Percentiles rank a stretch among this genome's conserved stretches.
These are phyloP conservation scores for Macrosiphum euphorbiae DNA, from an alignment of 2,888 invertebrate species.

Conservation along the genomic window DNA sequence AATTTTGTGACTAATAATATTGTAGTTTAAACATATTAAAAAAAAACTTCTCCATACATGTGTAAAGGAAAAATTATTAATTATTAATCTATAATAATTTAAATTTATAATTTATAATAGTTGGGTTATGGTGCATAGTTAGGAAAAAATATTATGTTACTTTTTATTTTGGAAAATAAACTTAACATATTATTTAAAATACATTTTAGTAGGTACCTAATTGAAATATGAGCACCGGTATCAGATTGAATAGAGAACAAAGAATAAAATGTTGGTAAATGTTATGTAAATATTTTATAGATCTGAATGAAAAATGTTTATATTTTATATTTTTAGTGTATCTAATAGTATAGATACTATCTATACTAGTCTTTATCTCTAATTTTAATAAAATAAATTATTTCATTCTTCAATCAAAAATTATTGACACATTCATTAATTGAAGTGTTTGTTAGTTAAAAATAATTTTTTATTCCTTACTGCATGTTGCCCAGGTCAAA, in stretches of 20 bases:
- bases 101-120: no score
- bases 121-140: no score
- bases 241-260: background rate
- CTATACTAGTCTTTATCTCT: background rate
- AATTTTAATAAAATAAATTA: background rate
- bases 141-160: no score
- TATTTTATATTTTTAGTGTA: background rate
- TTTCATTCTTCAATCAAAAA: background rate
- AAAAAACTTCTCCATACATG: background rate
- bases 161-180: background rate
- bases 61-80: background rate
- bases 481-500: background rate
- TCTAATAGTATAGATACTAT: no score
- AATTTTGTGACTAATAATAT: background rate
- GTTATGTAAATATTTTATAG: background rate
- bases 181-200: background rate
- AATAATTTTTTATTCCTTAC: background rate
- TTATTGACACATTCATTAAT: background rate
- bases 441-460: background rate
- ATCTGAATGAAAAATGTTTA: background rate
- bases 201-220: background rate
- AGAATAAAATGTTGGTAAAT: background rate
- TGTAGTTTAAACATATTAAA: background rate
- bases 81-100: background rate
- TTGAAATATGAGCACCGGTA: background rate